A percentile compares a stretch with the other conserved stretches of the same genome.
These are phyloP conservation scores for Tenrec ecaudatus DNA, from an alignment of 2,113 vertebrate species.

Conservation along the genomic window DNA sequence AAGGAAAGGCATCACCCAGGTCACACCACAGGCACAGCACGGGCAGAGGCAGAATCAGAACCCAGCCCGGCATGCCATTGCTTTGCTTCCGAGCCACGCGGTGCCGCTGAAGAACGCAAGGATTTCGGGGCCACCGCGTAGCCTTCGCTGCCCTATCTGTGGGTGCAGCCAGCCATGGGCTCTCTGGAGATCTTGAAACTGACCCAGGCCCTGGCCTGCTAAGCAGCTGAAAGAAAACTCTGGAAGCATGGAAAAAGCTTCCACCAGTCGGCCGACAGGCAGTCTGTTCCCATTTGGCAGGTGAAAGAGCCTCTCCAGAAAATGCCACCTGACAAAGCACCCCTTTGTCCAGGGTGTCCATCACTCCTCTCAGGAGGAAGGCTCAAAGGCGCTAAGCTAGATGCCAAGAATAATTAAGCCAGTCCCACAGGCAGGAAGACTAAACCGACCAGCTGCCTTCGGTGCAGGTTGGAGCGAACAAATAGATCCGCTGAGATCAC, in stretches of 20 bases:
- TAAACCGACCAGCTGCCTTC: neutral
- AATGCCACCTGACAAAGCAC: constrained; percentile 35
- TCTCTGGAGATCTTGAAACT: constrained; percentile 45
- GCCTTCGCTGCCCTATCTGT: neutral
- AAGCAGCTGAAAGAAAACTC: constrained; percentile 32
- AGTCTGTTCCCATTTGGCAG: constrained; percentile 48
- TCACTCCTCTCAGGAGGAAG: constrained; percentile 50
- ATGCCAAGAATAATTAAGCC: constrained; percentile 56
- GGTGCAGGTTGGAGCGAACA: neutral
- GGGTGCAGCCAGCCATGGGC: neutral
- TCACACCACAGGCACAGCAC: neutral
- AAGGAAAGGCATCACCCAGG: neutral
- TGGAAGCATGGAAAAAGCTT: constrained; percentile 16
- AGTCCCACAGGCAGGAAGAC: neutral
- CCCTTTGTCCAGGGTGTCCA: neutral
- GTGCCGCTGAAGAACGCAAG: neutral
- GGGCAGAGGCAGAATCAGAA: neutral
- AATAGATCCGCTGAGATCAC: constrained; percentile 63
- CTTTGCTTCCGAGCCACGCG: neutral
- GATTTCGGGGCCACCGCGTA: neutral
- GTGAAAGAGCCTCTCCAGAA: constrained; percentile 41
- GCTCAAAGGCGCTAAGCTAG: neutral
- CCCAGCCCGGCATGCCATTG: neutral
- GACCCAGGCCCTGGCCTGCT: neutral
- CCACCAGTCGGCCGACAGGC: neutral